Evolutionary conservation across 2,888 invertebrate species (phyloP).

Genomic region (Abrostola tripartita): DNA sequence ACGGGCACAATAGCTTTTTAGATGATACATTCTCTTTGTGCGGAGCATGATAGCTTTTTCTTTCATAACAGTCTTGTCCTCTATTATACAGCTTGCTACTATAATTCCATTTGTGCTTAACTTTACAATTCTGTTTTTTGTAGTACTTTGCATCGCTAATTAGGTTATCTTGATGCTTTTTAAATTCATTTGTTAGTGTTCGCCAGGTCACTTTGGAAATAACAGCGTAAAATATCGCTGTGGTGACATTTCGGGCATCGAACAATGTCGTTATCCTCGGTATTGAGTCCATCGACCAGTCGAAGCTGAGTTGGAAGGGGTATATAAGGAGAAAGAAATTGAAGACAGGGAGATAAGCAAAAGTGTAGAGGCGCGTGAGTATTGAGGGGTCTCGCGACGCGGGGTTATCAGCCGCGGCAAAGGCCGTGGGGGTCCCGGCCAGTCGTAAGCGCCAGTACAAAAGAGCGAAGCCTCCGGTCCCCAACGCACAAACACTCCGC

Average conservation of each 20-base stretch:
- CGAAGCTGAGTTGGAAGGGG: slow-evolving; percentile 97
- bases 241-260: slow-evolving; percentile 94
- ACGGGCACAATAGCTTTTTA: slow-evolving; percentile 85
- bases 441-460: slow-evolving; percentile 93
- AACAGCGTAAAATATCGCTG: slow-evolving; percentile 92
- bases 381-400: slow-evolving; percentile 95
- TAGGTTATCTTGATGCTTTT: slow-evolving; percentile 73
- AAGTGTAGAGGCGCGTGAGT: slow-evolving; percentile 95
- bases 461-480: slow-evolving; percentile 90
- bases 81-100: slow-evolving; percentile 79
- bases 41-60: slow-evolving; percentile 76
- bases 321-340: slow-evolving; percentile 96
- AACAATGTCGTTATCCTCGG: slow-evolving; percentile 93
- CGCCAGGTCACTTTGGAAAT: slow-evolving; percentile 81
- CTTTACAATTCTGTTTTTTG: slow-evolving; percentile 80
- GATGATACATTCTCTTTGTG: slow-evolving; percentile 78
- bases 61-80: slow-evolving; percentile 79
- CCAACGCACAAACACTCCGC: slow-evolving; percentile 91
- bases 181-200: slow-evolving; percentile 76
- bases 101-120: slow-evolving; percentile 82
- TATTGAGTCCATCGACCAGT: slow-evolving; percentile 99
- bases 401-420: slow-evolving; percentile 98
- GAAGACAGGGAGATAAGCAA: slow-evolving; percentile 96
- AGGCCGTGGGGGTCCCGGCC: slow-evolving; percentile 92
- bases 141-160: slow-evolving; percentile 76